A percentile compares a stretch with the other conserved stretches of the same genome.
These are phyloP conservation scores for Tromatobia lineatoria DNA, from an alignment of 2,888 invertebrate genomes.

Conservation along the genomic window DNA sequence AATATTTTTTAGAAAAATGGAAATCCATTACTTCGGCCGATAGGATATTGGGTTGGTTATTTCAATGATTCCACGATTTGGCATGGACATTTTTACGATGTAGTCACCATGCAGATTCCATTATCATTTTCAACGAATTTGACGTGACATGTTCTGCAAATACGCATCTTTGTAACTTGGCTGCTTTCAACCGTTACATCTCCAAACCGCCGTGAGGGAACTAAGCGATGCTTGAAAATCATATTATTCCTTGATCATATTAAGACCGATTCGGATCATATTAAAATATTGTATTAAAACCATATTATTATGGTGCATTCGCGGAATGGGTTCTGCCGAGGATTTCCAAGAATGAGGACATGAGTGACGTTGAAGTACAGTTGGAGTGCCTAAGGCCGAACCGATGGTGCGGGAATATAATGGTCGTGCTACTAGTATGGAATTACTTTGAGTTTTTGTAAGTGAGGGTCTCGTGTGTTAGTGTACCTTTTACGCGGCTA, in stretches of 20 bases:
- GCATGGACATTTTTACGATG: too few relatives aligned
- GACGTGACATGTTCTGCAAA: too few relatives aligned
- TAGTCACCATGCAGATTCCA: too few relatives aligned
- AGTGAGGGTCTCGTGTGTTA: background rate
- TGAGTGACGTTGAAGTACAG: slow-evolving; percentile 9
- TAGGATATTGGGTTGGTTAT: too few relatives aligned
- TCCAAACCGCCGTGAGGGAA: background rate
- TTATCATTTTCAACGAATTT: too few relatives aligned
- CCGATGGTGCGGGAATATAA: slow-evolving; percentile 4
- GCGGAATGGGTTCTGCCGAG: slow-evolving; percentile 38
- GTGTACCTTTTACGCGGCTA: background rate
- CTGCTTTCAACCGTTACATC: background rate
- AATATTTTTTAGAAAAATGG: background rate
- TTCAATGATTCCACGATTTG: too few relatives aligned
- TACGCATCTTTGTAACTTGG: background rate
- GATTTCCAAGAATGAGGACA: slow-evolving; percentile 53
- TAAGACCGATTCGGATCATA: background rate
- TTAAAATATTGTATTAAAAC: slow-evolving; percentile 12
- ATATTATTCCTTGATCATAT: background rate
- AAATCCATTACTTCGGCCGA: too few relatives aligned
- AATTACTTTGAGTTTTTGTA: background rate
- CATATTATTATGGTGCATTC: slow-evolving; percentile 6
- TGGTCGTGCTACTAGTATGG: background rate
- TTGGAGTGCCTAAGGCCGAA: background rate
- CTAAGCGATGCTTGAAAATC: background rate